A percentile compares a stretch with the other conserved stretches of the same genome.
These are phyloP conservation scores for Melanotus villosus DNA, from an alignment of 2,888 invertebrate genomes.

Conservation along the genomic window DNA sequence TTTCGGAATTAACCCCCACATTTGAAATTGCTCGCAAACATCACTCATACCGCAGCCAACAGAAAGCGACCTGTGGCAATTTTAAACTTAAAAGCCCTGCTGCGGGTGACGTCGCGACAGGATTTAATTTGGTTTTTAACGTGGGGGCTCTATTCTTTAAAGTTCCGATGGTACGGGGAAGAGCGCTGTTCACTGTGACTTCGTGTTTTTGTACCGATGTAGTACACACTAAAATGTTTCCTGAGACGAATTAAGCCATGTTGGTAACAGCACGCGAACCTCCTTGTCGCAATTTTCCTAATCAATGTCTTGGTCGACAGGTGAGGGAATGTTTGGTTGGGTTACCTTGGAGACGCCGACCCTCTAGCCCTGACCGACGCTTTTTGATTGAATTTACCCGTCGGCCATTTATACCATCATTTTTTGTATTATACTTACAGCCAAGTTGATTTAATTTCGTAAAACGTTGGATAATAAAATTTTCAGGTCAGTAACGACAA, in stretches of 20 bases:
- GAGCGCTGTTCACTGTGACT: not conserved
- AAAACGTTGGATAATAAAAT: no score
- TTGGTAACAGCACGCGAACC: constrained; percentile 31
- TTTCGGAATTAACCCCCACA: not conserved
- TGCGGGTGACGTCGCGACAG: not conserved
- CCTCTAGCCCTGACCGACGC: constrained; percentile 38
- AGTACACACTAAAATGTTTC: not conserved
- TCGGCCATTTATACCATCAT: constrained; percentile 27
- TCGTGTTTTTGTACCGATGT: not conserved
- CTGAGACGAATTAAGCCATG: constrained; percentile 6
- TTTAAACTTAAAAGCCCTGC: constrained; percentile 15
- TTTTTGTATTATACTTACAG: not conserved
- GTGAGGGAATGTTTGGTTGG: constrained; percentile 49
- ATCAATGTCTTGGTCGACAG: constrained; percentile 50
- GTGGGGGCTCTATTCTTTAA: not conserved
- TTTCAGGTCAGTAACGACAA: no score
- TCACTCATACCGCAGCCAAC: constrained; percentile 12
- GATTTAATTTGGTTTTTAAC: constrained; percentile 27
- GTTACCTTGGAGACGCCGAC: constrained; percentile 45
- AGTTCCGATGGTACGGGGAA: not conserved
- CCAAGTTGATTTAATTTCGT: not conserved
- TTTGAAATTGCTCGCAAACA: constrained; percentile 21
- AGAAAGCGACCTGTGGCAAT: constrained; percentile 15
- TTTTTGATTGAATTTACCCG: constrained; percentile 36
- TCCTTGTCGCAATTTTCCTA: constrained; percentile 43